Base-by-base conservation (phyloP, 2,113 vertebrate species). In the Semicossyphus pulcher region DNA sequence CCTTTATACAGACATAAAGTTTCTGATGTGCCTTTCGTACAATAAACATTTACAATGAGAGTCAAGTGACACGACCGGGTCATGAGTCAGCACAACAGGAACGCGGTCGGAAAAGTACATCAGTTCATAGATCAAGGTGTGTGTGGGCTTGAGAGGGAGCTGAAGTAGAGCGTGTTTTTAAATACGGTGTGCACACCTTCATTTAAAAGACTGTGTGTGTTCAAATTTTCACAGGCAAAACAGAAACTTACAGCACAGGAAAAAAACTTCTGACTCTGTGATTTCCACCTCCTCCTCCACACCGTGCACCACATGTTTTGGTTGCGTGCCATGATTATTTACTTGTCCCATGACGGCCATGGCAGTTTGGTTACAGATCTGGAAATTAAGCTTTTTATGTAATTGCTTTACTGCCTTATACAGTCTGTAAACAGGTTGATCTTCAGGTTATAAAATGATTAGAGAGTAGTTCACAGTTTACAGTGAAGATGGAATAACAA, bases 71-170 rank as follows among this genome's bases (percentile, higher is more conserved):
- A 56, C 14, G 31, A n/a, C 29, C 0, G 8, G 16, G 16, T 23
- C 12, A 37, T 44, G 62, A 81, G 59, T 61, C 44, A 63, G 42
- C 32, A 57, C 6, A 59, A 37, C 7, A 10, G n/a, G 32, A 53
- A 53, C 36, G 8, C 7, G 36, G 32, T 0, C 9, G 5, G 12
- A 16, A 42, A 53, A 42, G 20, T 7, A 45, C 7, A 1, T 18
- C 12, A 72, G 76, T 62, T 52, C 37, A 76, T 63, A 72, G 76
- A 62, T 52, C 37, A 76, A 67, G 12, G 41, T 60, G 51, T 66
- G 32, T 44, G 36, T 21, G 25, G 11, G 39, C 32, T 61, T 23
- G 6, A 60, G 41, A 8, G 63, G 36, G 10, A 34, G 5, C 3
- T 16, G 4, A 10, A 29, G 44, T 47, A 3, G 42, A 53, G 5